Evolutionary conservation across 2,888 invertebrate genomes (phyloP).

Genomic region (Mylabris sibirica): DNA sequence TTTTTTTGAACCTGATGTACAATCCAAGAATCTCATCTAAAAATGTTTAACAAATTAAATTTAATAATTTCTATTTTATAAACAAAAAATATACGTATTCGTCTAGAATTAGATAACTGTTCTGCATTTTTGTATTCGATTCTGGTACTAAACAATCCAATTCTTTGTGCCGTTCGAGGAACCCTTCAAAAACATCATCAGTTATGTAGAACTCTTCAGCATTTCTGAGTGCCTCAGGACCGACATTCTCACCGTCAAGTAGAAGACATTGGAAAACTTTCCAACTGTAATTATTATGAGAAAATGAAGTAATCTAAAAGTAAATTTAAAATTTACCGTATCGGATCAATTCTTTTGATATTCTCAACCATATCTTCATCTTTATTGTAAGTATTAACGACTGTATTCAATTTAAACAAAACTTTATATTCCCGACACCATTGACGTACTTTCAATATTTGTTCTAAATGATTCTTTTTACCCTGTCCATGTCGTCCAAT

Average conservation of each 20-base stretch:
- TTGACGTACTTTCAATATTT: constrained; percentile 56
- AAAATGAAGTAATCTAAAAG: not conserved
- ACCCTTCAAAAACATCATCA: constrained; percentile 59
- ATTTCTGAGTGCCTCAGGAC: constrained; percentile 59
- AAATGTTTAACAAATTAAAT: constrained; percentile 37
- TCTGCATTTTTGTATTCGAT: constrained; percentile 63
- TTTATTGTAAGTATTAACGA: constrained; percentile 63
- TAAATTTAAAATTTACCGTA: constrained; percentile 50
- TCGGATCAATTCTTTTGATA: constrained; percentile 58
- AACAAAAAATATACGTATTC: constrained; percentile 58
- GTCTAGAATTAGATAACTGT: constrained; percentile 64
- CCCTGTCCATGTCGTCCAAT: constrained; percentile 61
- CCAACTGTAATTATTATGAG: constrained; percentile 49
- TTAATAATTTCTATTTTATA: not conserved
- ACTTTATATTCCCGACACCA: constrained; percentile 62
- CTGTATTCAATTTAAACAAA: constrained; percentile 64
- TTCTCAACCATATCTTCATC: constrained; percentile 61
- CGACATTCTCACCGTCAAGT: constrained; percentile 64
- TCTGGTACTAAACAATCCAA: constrained; percentile 62
- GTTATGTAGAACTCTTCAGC: constrained; percentile 61
- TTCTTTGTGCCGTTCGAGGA: constrained; percentile 59
- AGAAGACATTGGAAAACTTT: constrained; percentile 64
- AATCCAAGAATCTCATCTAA: constrained; percentile 64
- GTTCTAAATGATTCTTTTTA: constrained; percentile 57
- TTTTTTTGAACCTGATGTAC: constrained; percentile 59